Evolutionary conservation across 2,888 invertebrate species (phyloP), one percentile per base, ranked within the genome.

Genomic region (Ochropleura leucogaster): DNA sequence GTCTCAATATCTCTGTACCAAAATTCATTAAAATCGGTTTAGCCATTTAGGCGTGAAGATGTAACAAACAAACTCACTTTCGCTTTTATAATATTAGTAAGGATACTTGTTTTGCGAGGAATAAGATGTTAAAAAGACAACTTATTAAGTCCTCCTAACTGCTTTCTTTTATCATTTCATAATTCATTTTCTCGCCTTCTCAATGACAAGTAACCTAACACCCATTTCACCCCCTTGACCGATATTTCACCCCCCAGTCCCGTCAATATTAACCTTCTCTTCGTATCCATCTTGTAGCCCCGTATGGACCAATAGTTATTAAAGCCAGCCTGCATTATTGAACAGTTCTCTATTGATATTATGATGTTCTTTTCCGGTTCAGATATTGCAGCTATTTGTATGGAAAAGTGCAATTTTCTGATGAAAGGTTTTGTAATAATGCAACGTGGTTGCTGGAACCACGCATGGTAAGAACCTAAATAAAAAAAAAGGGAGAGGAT

Each of bases 381-480:
- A 0, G 49, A 78, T 71, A 78, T 66, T 79, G 49, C 66, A 30
- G 46, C 66, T 66, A 62, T 72, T 72, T 72, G 30, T 60, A 60
- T 62, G 65, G 47, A 30, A 79, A 77, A 46, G 12, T 62, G 65
- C 44, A 66, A 66, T 72, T 72, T 72, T 72, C 60, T 79, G n/a
- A 49, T 44, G 20, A 53, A 18, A 51, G 7, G 42, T n/a, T 77
- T 66, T 66, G 53, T 60, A 46, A 30, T 30, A 30, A 30, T 30
- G 4, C 60, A 46, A 30, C 1, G 30, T 30, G 10, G 46, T 7
- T 51, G 10, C 4, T 9, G 44, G 7, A 14, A 44, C 8, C 44
- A 55, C 16, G 20, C 2, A 30, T 60, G 5, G 18, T n/a, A 62
- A 62, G 4, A 62, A n/a, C 12, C n/a, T 62, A 3, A 12, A n/a